These are phyloP conservation scores for Stomatorhinus walkeri DNA, from an alignment of 2,797 vertebrate species.

Conservation along the genomic window DNA sequence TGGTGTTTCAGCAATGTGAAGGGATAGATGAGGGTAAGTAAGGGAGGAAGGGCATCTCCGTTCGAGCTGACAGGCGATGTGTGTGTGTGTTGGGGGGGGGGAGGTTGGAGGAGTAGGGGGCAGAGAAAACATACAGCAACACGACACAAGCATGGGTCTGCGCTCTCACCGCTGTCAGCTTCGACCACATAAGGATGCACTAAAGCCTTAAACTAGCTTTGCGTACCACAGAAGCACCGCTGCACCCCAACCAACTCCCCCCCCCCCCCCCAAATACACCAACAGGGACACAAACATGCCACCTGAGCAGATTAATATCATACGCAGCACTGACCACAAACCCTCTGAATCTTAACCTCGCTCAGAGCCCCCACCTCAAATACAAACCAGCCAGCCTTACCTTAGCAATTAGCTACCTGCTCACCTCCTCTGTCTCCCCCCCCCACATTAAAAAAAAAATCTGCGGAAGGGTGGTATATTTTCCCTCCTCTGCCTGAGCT, in stretches of 20 bases:
- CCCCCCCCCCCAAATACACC: background rate
- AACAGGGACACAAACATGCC: background rate
- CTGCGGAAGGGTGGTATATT: background rate
- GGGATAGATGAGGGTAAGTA: background rate
- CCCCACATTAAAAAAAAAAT: background rate
- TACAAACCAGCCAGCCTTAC: slow-evolving; percentile 11
- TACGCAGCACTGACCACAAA: background rate
- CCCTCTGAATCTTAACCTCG: background rate
- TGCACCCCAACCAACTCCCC: background rate
- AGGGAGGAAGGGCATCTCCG: background rate
- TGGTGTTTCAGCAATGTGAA: background rate
- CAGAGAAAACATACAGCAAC: background rate
- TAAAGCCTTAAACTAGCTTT: background rate
- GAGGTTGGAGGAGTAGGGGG: too few relatives aligned
- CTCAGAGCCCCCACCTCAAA: background rate
- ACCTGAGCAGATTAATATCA: background rate
- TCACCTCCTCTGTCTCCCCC: background rate
- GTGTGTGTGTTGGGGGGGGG: background rate
- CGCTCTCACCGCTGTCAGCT: background rate
- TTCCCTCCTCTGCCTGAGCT: background rate
- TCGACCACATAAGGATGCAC: background rate
- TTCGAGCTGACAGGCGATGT: background rate
- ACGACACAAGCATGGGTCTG: background rate
- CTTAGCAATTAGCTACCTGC: slow-evolving; percentile 8
- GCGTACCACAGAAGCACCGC: background rate